Percentiles rank a stretch among this genome's conserved stretches.
These are phyloP conservation scores for Linyphia triangularis DNA, from an alignment of 2,888 invertebrate genomes.

Conservation along the genomic window DNA sequence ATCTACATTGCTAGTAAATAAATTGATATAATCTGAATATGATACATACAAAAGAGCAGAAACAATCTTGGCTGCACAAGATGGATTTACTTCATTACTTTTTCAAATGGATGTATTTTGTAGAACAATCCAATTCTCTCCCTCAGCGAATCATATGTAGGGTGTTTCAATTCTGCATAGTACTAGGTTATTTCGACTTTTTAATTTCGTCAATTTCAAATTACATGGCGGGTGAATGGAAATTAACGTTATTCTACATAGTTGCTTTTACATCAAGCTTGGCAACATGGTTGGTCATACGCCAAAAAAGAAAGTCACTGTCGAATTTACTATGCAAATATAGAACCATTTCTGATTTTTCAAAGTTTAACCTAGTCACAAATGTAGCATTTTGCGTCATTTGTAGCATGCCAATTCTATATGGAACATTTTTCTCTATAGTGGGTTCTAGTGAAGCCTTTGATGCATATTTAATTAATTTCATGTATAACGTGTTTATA, in stretches of 20 bases:
- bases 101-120: not conserved
- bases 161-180: not conserved
- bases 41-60: too few species aligned
- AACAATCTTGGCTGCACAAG: too few species aligned
- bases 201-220: not conserved
- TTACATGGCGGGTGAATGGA: not conserved
- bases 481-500: not conserved
- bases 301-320: not conserved
- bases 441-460: not conserved
- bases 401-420: not conserved
- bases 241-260: not conserved
- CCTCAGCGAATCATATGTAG: not conserved
- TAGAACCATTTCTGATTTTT: not conserved
- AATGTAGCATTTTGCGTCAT: not conserved
- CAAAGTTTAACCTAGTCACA: not conserved
- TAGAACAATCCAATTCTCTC: not conserved
- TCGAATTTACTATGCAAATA: not conserved
- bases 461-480: not conserved
- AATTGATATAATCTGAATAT: too few species aligned
- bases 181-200: not conserved
- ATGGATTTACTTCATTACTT: not conserved
- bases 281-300: not conserved
- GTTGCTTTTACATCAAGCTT: not conserved
- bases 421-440: not conserved
- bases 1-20: too few species aligned